Evolutionary conservation across 2,797 vertebrate species (phyloP).

Genomic region (Trachops cirrhosus): DNA sequence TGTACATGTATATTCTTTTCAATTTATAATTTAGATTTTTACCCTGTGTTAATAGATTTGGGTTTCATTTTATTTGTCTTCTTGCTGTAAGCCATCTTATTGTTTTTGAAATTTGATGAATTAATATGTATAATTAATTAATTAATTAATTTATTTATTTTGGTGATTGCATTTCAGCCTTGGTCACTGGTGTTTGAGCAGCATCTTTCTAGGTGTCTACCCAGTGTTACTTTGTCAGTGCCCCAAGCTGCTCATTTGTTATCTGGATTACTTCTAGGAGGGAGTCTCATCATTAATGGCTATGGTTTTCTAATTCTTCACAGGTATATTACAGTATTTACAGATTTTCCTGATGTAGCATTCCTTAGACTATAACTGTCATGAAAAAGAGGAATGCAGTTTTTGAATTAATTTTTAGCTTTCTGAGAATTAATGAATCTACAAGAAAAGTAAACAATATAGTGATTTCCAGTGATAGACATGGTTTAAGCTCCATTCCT

Average conservation of each 20-base stretch:
- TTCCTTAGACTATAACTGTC: neutral
- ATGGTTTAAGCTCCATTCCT: neutral
- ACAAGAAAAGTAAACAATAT: conserved; percentile 34
- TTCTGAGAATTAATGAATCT: conserved; percentile 40
- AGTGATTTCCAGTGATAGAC: neutral
- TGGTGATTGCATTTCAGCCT: neutral
- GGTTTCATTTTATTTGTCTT: conserved; percentile 24
- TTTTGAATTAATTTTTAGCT: conserved; percentile 35
- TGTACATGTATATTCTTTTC: neutral
- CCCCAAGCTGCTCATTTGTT: neutral
- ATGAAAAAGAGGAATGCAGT: neutral
- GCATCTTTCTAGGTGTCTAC: neutral
- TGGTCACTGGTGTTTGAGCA: neutral
- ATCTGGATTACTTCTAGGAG: neutral
- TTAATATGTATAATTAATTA: neutral
- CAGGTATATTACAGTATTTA: neutral
- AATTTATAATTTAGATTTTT: neutral
- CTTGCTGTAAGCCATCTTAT: neutral
- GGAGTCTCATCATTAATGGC: neutral
- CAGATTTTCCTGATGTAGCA: neutral
- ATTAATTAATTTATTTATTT: neutral
- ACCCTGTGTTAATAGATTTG: conserved; percentile 28
- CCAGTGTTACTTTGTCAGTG: neutral
- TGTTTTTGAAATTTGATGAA: conserved; percentile 30
- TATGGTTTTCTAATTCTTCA: conserved; percentile 23